Base-by-base conservation (phyloP, 2,797 vertebrate genomes). In the Schizothorax lantsangensis region DNA sequence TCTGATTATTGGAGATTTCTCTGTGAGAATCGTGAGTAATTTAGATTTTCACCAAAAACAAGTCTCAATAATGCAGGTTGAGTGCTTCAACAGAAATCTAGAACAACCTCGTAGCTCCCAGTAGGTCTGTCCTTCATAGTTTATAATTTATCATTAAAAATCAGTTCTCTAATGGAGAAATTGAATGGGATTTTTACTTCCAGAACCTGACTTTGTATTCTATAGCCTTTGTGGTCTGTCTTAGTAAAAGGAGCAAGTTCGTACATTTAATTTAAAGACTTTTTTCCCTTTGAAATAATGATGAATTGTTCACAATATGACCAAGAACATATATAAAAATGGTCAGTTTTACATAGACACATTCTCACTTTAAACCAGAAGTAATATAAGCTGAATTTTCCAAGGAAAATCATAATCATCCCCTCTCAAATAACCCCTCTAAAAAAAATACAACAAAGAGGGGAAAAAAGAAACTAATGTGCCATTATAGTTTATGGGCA, bases 401-500 rank as follows among this genome's bases (percentile, higher is more conserved):
- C 14, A 64, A 19, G 38, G 5, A 79, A 79, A 62, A 45, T 80
- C 57, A 80, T 64, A 64, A 80, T 45, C n/a, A 45, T 19, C 5
- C 1, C 15, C 57, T 64, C 38, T 64, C n/a, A 80, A 45, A 79
- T 11, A 43, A 10, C 36, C 23, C 30, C 30, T 30, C 30, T 9
- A 52, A 75, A 38, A 17, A 74, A 33, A 23, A 5, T n/a, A 73
- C 26, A 43, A 40, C 49, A 62, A 10, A 30, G 26, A 68, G 78
- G 5, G 40, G 19, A n/a, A 81, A 81, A 66, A 49, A 43, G 43
- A 68, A 84, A 77, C 43, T 40, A 77, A 78, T 84, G 62, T 78
- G 74, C 74, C 62, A 43, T 69, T 78, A 26, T 14, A 69, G 36
- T 79, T 78, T 19, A 78, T 69, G 49, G 17, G 45, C 36, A 84